Percentiles rank a stretch among this genome's conserved stretches.
These are phyloP conservation scores for Akabosia matsudoensis DNA, from an alignment of 1,140 invertebrate species.

Conservation along the genomic window DNA sequence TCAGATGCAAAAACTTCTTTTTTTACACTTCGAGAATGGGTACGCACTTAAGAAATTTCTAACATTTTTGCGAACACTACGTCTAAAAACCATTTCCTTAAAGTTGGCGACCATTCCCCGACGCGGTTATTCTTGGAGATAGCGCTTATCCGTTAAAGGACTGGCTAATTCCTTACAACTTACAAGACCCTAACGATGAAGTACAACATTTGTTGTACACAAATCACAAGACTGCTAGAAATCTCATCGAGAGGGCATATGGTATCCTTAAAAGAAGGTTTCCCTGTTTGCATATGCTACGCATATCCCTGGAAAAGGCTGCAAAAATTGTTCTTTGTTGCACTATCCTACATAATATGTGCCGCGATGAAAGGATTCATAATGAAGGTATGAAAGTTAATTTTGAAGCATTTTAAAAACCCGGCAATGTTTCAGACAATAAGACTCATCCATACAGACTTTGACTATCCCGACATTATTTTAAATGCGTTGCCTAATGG, in stretches of 20 bases:
- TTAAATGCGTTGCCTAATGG: too few species aligned
- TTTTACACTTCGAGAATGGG: too few species aligned
- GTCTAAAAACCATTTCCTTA: too few species aligned
- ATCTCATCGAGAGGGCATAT: neutral
- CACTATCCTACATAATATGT: neutral
- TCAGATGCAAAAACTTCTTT: too few species aligned
- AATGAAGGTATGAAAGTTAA: neutral
- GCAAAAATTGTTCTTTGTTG: neutral
- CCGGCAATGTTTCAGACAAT: neutral
- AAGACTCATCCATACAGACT: neutral
- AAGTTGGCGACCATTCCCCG: neutral
- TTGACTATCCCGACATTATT: too few species aligned
- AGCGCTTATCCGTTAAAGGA: neutral
- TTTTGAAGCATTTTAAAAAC: neutral
- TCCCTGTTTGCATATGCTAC: neutral
- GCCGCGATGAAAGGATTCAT: neutral
- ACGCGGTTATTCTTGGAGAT: neutral
- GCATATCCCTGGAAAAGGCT: neutral
- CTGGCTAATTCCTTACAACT: neutral
- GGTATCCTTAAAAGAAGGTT: neutral
- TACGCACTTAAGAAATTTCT: too few species aligned
- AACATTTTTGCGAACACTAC: too few species aligned
- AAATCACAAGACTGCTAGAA: neutral
- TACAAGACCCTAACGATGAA: neutral
- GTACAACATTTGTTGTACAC: neutral